Conservation (phyloP, 2,113 vertebrate species). For the Cryptomyrus ogoouensis region DNA sequence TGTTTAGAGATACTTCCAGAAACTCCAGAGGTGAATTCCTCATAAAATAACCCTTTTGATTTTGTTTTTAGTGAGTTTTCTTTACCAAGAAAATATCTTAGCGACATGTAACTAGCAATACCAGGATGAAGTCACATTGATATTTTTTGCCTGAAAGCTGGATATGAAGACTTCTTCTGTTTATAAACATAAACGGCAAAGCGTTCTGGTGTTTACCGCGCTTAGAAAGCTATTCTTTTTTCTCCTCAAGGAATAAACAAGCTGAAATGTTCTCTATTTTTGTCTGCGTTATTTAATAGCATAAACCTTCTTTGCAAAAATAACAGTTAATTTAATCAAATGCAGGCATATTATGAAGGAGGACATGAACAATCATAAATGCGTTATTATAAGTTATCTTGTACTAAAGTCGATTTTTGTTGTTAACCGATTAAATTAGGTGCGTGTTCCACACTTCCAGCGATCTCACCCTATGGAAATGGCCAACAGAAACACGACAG, state of each 20-base stretch:
- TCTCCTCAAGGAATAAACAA: background rate
- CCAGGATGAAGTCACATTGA: background rate
- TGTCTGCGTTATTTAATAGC: background rate
- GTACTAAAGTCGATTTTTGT: background rate
- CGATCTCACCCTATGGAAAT: background rate
- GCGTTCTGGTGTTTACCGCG: background rate
- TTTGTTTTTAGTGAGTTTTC: background rate
- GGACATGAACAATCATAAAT: background rate
- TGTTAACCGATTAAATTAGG: background rate
- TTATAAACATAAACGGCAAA: no score
- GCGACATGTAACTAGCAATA: background rate
- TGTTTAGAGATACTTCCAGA: background rate
- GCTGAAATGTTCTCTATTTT: background rate
- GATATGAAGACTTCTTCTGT: background rate
- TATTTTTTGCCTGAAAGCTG: background rate
- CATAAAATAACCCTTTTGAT: background rate
- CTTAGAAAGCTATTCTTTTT: background rate
- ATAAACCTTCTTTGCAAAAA: background rate
- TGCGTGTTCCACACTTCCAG: background rate
- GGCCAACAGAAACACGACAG: background rate
- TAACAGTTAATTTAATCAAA: background rate
- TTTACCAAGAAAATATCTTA: background rate
- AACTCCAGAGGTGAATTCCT: background rate
- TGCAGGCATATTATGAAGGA: background rate
- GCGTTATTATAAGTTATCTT: background rate